phyloP scores from a whole-genome alignment of 1,140 invertebrate genomes.

The Xylocopa sonorina region DNA sequence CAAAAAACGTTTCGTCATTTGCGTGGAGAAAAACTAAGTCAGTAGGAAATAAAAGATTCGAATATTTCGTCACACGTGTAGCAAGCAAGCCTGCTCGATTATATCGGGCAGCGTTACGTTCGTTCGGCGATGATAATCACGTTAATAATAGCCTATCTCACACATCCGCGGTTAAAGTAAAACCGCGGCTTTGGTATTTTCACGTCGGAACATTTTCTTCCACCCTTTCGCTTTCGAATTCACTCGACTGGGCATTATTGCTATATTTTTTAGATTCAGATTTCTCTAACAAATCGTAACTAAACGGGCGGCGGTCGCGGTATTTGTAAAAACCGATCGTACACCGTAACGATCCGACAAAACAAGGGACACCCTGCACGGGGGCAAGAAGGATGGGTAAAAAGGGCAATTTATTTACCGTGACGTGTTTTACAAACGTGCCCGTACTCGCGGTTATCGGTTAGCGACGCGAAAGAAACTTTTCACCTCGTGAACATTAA shows the following conservation, averaged over 20 bases:
- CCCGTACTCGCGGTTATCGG: background rate
- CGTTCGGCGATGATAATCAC: slow-evolving; percentile 27
- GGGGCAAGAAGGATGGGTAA: background rate
- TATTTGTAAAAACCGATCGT: background rate
- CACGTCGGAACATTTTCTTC: background rate
- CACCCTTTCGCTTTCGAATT: slow-evolving; percentile 16
- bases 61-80: slow-evolving; percentile 17
- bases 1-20: slow-evolving; percentile 19
- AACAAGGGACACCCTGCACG: background rate
- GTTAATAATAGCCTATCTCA: background rate
- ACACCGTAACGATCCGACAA: background rate
- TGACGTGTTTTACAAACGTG: background rate
- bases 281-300: slow-evolving; percentile 19
- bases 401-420: background rate
- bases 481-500: background rate
- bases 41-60: background rate
- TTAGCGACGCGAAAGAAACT: background rate
- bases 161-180: background rate
- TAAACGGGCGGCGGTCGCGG: background rate
- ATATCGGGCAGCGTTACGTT: background rate
- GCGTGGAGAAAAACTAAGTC: background rate
- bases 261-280: background rate
- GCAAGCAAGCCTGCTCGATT: background rate
- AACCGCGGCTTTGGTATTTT: background rate
- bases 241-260: background rate